A percentile compares a stretch with the other conserved stretches of the same genome.
Conservation (phyloP, 2,797 vertebrate genomes). For the Florisuga fusca region DNA sequence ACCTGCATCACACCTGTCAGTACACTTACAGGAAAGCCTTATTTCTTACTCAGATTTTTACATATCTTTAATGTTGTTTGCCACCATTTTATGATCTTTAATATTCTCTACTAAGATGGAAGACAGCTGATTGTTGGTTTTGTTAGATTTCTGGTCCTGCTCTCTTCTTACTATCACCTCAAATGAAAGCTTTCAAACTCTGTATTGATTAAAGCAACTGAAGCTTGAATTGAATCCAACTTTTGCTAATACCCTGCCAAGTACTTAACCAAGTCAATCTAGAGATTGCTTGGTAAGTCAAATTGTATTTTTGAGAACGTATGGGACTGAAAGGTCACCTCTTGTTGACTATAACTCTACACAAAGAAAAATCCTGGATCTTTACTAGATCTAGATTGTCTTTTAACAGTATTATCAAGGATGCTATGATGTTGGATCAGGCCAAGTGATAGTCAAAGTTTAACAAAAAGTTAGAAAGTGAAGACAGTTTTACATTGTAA, state of each 20-base stretch:
- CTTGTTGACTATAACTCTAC: not conserved
- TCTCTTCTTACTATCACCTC: not conserved
- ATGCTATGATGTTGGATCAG: not conserved
- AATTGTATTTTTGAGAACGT: not conserved
- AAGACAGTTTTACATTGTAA: not conserved
- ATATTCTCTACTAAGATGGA: not conserved
- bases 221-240: slow-evolving; percentile 25
- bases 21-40: not conserved
- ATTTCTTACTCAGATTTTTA: slow-evolving; percentile 26
- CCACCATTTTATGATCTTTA: not conserved
- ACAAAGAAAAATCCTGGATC: not conserved
- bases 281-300: slow-evolving; percentile 8
- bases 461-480: not conserved
- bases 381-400: not conserved
- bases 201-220: slow-evolving; percentile 31
- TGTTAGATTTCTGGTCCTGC: not conserved
- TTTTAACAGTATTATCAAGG: not conserved
- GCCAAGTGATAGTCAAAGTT: not conserved
- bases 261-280: slow-evolving; percentile 29
- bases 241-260: slow-evolving; percentile 11
- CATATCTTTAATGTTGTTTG: not conserved
- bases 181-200: slow-evolving; percentile 14
- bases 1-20: not conserved
- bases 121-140: not conserved
- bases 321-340: not conserved